These are phyloP conservation scores for Coreoperca whiteheadi DNA, from an alignment of 2,113 vertebrate genomes.

Conservation along the genomic window DNA sequence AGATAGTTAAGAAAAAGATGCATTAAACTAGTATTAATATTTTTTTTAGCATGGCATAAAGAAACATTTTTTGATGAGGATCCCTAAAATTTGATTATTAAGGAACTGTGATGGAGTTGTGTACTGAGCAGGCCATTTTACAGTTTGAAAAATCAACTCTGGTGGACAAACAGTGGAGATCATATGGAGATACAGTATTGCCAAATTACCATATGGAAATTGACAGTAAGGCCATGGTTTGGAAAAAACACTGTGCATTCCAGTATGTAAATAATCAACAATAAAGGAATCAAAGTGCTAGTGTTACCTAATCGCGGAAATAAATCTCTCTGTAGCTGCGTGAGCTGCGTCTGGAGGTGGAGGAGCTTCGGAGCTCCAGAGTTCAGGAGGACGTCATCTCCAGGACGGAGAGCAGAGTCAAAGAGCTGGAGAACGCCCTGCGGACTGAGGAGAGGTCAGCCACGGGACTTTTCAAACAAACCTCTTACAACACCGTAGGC, in stretches of 20 bases:
- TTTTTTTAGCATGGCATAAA: neutral
- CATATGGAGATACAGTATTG: neutral
- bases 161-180: neutral
- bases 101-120: neutral
- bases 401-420: conserved; percentile 76
- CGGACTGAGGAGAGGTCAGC: conserved; percentile 82
- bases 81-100: neutral
- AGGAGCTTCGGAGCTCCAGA: conserved; percentile 80
- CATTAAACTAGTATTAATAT: no score
- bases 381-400: conserved; percentile 83
- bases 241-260: no score
- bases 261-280: neutral
- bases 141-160: neutral
- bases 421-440: conserved; percentile 82
- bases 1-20: neutral
- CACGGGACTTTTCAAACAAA: neutral
- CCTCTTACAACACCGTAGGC: no score
- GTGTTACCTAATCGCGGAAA: neutral
- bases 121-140: neutral
- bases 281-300: neutral
- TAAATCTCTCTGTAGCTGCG: conserved; percentile 72
- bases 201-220: neutral
- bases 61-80: no score
- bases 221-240: neutral
- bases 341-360: conserved; percentile 78